Percentiles rank a stretch among this genome's conserved stretches.
These are phyloP conservation scores for Antennarius maculatus DNA, from an alignment of 2,797 vertebrate species.

Conservation along the genomic window DNA sequence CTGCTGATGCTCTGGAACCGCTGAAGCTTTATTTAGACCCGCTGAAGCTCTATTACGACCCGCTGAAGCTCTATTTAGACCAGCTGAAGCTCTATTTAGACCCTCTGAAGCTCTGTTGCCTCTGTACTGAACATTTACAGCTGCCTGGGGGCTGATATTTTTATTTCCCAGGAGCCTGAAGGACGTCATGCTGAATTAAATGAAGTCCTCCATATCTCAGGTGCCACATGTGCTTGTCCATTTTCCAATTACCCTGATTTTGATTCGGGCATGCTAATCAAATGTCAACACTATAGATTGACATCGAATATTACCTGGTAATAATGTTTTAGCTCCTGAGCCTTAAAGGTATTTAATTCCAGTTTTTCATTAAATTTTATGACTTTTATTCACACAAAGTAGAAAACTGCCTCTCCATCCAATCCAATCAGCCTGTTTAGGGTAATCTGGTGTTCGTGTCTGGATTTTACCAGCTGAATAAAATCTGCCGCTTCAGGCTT, in stretches of 20 bases:
- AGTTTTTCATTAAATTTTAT: constrained; percentile 4
- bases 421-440: constrained; percentile 11
- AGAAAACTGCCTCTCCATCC: not conserved
- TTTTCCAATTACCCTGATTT: constrained; percentile 26
- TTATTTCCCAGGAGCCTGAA: not conserved
- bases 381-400: not conserved
- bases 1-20: too few species aligned
- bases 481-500: constrained; percentile 6
- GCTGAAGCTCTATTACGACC: constrained; percentile 9
- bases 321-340: constrained; percentile 14
- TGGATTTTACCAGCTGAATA: constrained; percentile 24
- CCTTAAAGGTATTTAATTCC: constrained; percentile 7
- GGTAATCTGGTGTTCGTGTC: constrained; percentile 41
- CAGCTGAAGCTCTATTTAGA: too few species aligned
- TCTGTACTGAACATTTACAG: constrained; percentile 14
- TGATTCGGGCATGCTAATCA: constrained; percentile 29
- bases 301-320: constrained; percentile 14
- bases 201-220: constrained; percentile 26
- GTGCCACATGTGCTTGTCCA: constrained; percentile 6
- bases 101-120: not conserved
- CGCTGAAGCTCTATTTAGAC: not conserved
- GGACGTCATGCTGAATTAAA: constrained; percentile 1
- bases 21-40: too few species aligned
- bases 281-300: constrained; percentile 7
- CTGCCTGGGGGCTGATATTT: constrained; percentile 22